Evolutionary conservation across 2,888 invertebrate genomes (phyloP).

Genomic region (Laothoe populi): DNA sequence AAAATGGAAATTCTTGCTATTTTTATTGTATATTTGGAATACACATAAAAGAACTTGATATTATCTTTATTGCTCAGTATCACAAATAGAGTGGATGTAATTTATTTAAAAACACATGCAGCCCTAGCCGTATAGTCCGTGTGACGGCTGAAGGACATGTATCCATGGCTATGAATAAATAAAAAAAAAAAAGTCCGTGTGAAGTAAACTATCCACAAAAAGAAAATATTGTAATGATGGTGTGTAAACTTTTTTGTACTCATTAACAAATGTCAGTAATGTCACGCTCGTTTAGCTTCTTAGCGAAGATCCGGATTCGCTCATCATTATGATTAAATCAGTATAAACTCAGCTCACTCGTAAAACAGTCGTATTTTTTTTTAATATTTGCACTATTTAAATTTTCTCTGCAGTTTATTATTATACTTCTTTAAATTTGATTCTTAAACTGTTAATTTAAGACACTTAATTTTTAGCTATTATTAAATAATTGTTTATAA

Average conservation of each 20-base stretch:
- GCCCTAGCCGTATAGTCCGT: no score
- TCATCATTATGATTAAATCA: background rate
- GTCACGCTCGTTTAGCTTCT: background rate
- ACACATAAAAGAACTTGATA: background rate
- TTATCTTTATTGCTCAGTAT: background rate
- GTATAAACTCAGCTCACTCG: background rate
- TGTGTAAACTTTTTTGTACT: conserved; percentile 7
- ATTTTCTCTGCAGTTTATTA: no score
- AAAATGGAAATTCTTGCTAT: background rate
- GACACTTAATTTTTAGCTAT: background rate
- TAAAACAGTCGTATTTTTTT: no score
- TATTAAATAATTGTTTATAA: no score
- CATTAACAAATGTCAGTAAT: conserved; percentile 12
- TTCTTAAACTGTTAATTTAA: no score
- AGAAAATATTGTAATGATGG: conserved; percentile 6
- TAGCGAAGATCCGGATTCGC: background rate
- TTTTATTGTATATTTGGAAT: background rate
- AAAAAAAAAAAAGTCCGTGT: no score
- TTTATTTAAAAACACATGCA: no score
- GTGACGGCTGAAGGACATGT: no score
- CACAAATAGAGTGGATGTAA: no score
- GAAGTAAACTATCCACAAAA: background rate
- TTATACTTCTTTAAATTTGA: no score
- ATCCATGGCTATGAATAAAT: no score
- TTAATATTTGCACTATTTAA: no score